Evolutionary conservation across 1,140 invertebrate genomes (phyloP).

Genomic region (Magallana angulata): DNA sequence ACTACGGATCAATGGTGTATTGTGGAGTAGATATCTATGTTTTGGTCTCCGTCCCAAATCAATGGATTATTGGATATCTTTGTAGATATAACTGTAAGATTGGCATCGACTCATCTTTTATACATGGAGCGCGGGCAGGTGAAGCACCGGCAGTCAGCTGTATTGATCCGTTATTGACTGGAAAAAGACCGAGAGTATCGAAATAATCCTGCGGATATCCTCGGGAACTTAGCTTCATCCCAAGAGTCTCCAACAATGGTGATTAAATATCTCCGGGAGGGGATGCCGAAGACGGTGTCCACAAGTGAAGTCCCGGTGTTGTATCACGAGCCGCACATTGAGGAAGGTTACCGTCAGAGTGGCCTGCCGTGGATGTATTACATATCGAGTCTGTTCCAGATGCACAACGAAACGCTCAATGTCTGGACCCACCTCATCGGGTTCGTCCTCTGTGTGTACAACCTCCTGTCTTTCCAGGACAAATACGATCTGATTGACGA

Average conservation of each 20-base stretch:
- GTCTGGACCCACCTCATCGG: conserved; percentile 74
- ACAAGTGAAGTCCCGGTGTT: conserved; percentile 26
- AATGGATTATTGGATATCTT: no score
- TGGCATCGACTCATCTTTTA: no score
- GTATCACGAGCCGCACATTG: conserved; percentile 64
- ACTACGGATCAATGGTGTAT: no score
- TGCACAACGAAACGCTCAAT: conserved; percentile 76
- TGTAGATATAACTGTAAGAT: no score
- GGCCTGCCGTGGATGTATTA: conserved; percentile 66
- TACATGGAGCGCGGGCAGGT: no score
- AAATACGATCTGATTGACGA: conserved; percentile 1
- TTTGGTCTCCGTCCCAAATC: no score
- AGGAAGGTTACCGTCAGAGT: conserved; percentile 63
- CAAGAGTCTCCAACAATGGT: not conserved
- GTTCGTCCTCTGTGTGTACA: conserved; percentile 43
- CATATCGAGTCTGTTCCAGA: conserved; percentile 67
- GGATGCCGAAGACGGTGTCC: conserved; percentile 54
- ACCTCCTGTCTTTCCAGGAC: not conserved
- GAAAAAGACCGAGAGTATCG: no score
- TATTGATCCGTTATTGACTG: no score
- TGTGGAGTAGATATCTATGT: no score
- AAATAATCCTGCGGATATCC: no score
- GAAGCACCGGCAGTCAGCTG: no score
- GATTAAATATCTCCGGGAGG: not conserved
- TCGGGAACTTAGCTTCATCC: no score